These are phyloP conservation scores for Apocheima hispidaria DNA, from an alignment of 2,888 invertebrate genomes.

Conservation along the genomic window DNA sequence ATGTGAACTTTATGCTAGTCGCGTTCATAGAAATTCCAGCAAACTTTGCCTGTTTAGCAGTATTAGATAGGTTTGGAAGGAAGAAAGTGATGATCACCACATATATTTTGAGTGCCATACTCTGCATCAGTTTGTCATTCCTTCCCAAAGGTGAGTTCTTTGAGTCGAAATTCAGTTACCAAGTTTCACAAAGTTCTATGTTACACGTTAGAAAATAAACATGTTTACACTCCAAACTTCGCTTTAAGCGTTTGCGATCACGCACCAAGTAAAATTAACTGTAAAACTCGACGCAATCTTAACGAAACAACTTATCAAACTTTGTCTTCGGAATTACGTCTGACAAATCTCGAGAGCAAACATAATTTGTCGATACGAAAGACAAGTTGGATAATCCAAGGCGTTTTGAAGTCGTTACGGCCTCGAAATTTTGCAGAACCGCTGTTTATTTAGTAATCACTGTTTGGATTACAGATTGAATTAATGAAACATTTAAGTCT, in stretches of 20 bases:
- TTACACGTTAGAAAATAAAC: slow-evolving; percentile 28
- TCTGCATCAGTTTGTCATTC: slow-evolving; percentile 87
- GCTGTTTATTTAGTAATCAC: slow-evolving; percentile 72
- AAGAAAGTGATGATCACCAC: slow-evolving; percentile 87
- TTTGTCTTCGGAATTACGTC: slow-evolving; percentile 52
- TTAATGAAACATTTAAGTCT: slow-evolving; percentile 78
- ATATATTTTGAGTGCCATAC: slow-evolving; percentile 87
- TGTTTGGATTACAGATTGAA: slow-evolving; percentile 70
- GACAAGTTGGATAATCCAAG: slow-evolving; percentile 61
- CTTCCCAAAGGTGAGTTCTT: slow-evolving; percentile 82
- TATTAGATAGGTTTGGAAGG: slow-evolving; percentile 88
- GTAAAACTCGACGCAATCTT: slow-evolving; percentile 43
- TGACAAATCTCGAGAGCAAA: slow-evolving; percentile 60
- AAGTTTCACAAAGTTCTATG: slow-evolving; percentile 15
- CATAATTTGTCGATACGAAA: slow-evolving; percentile 66
- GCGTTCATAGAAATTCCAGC: slow-evolving; percentile 91
- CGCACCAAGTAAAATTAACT: slow-evolving; percentile 38
- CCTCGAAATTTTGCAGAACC: slow-evolving; percentile 56
- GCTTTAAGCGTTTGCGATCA: slow-evolving; percentile 32
- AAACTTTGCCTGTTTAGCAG: slow-evolving; percentile 87
- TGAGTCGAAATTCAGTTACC: slow-evolving; percentile 9
- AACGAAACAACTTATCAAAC: slow-evolving; percentile 52
- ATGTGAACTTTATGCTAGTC: slow-evolving; percentile 90
- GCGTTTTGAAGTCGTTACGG: slow-evolving; percentile 41
- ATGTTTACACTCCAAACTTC: slow-evolving; percentile 32